A percentile compares a stretch with the other conserved stretches of the same genome.
Evolutionary conservation across 2,888 invertebrate species (phyloP).

Genomic region (Meteorus cinctellus): DNA sequence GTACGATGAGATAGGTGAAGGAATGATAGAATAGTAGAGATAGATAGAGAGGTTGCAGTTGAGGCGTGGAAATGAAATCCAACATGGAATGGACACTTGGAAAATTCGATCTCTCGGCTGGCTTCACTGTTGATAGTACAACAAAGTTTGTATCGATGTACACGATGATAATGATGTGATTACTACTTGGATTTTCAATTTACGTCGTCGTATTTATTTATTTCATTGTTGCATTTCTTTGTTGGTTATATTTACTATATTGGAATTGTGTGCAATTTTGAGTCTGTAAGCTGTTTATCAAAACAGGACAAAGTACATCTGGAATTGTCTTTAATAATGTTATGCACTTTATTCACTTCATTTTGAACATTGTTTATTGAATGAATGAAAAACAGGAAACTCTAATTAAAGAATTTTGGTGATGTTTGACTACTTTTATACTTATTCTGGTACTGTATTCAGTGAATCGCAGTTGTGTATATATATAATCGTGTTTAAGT

Average conservation of each 20-base stretch:
- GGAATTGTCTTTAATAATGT: no score
- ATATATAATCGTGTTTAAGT: no score
- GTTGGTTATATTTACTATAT: background rate
- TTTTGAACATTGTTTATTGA: no score
- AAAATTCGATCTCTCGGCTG: background rate
- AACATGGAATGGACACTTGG: constrained; percentile 18
- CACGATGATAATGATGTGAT: background rate
- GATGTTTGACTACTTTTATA: background rate
- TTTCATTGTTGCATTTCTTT: background rate
- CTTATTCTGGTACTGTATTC: background rate
- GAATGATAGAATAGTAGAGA: background rate
- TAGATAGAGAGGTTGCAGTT: constrained; percentile 6
- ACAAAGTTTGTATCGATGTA: background rate
- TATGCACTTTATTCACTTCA: no score
- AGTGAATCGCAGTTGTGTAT: background rate
- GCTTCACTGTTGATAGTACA: background rate
- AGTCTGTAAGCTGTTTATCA: no score
- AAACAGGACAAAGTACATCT: no score
- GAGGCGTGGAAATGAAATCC: constrained; percentile 41
- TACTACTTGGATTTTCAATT: background rate
- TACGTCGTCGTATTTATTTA: background rate
- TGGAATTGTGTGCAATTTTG: background rate
- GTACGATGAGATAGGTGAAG: background rate
- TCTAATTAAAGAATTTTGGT: no score
- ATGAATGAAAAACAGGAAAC: no score